Conservation (phyloP, 2,113 vertebrate genomes). For the Rhombomys opimus region DNA sequence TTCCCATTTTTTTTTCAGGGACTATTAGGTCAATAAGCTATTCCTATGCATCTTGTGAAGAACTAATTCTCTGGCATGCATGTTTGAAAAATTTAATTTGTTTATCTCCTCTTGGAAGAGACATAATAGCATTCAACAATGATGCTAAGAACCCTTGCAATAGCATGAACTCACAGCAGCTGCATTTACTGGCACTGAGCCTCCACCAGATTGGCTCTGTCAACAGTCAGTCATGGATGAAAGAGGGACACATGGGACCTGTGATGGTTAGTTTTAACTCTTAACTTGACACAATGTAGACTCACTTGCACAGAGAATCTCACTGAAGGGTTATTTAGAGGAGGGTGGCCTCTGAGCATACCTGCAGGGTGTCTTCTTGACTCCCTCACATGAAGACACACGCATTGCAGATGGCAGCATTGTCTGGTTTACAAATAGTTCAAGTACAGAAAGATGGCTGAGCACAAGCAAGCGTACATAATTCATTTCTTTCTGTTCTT, state of each 20-base stretch:
- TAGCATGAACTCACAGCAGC: constrained; percentile 6
- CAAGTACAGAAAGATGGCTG: background rate
- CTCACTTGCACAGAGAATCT: background rate
- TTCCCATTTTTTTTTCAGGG: constrained; percentile 25
- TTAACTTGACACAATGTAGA: background rate
- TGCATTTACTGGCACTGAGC: background rate
- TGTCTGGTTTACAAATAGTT: background rate
- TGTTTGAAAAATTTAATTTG: constrained; percentile 49
- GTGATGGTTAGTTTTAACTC: background rate
- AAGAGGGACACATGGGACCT: background rate
- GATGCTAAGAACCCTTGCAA: constrained; percentile 28
- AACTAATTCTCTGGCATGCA: constrained; percentile 11
- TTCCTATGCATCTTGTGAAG: constrained; percentile 24
- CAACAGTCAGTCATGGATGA: background rate
- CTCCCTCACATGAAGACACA: background rate
- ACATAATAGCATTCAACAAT: background rate
- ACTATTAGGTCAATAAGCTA: background rate
- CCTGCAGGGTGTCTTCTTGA: background rate
- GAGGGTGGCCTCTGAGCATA: background rate
- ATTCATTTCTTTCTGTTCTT: background rate
- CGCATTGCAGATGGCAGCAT: background rate
- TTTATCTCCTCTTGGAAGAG: constrained; percentile 26
- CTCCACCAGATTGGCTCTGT: background rate
- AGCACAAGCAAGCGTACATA: background rate
- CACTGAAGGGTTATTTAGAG: background rate